A percentile compares a stretch with the other conserved stretches of the same genome.
These are phyloP conservation scores for Acanthosoma haemorrhoidale DNA, from an alignment of 2,888 invertebrate genomes.

Conservation along the genomic window DNA sequence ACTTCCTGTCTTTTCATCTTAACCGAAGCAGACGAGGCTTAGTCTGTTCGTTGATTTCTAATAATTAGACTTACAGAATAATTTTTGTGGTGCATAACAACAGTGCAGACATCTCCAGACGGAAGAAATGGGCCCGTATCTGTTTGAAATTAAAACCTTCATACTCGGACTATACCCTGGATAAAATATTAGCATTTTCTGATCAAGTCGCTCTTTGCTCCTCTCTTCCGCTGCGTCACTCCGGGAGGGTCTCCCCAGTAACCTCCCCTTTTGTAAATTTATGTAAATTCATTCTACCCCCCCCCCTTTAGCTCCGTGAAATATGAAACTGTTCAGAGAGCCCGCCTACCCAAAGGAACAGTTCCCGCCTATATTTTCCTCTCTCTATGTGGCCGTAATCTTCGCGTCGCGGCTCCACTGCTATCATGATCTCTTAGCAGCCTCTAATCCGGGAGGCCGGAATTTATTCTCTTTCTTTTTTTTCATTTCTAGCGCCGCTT, in stretches of 20 bases:
- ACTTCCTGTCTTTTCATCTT: too few species aligned
- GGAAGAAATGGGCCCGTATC: too few species aligned
- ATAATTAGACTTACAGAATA: too few species aligned
- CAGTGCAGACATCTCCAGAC: too few species aligned
- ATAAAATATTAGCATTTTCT: too few species aligned
- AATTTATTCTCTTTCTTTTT: background rate
- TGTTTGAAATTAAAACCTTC: too few species aligned
- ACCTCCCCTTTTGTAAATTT: slow-evolving; percentile 16
- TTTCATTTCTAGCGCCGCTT: background rate
- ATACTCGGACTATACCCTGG: too few species aligned
- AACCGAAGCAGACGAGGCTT: too few species aligned
- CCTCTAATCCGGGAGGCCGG: background rate
- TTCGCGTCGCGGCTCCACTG: background rate
- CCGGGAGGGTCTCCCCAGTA: background rate
- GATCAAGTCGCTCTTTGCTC: background rate
- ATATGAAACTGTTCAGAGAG: slow-evolving; percentile 7
- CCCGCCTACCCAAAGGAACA: background rate
- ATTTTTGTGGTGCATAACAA: too few species aligned
- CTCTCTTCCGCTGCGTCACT: background rate
- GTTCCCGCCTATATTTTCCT: background rate
- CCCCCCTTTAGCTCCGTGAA: background rate
- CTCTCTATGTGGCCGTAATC: background rate
- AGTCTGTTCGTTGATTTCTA: too few species aligned
- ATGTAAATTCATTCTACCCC: background rate
- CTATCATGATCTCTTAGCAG: background rate